phyloP scores from a whole-genome alignment of 1,140 invertebrate genomes.

The Homarus americanus region DNA sequence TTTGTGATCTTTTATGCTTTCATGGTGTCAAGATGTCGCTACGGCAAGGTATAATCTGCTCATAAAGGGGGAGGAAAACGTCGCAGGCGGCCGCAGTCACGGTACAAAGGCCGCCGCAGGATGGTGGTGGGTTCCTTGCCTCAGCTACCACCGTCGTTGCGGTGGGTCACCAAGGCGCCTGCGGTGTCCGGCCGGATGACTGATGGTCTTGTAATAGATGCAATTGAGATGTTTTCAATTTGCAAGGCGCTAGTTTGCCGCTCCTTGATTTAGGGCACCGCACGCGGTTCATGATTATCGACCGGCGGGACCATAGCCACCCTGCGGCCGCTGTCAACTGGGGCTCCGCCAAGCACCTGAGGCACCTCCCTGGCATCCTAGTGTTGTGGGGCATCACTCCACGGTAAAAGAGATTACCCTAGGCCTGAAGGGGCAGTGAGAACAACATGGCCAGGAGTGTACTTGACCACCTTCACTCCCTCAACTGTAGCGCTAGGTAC shows the following conservation, averaged over 20 bases:
- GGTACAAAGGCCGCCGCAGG: not conserved
- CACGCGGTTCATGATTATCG: not conserved
- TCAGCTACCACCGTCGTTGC: not conserved
- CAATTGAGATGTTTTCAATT: conserved; percentile 19
- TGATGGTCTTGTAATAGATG: conserved; percentile 12
- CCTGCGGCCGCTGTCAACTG: no score
- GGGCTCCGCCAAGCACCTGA: no score
- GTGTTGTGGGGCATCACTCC: no score
- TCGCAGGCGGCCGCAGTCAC: not conserved
- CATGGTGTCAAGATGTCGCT: not conserved
- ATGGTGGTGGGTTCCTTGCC: not conserved
- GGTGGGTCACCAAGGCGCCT: conserved; percentile 17
- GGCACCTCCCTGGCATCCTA: no score
- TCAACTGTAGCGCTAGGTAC: no score
- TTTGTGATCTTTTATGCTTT: not conserved
- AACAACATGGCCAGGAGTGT: no score
- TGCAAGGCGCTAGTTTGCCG: conserved; percentile 11
- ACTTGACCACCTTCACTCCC: no score
- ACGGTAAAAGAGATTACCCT: no score
- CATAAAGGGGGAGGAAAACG: not conserved
- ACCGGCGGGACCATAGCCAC: no score
- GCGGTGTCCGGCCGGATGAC: not conserved
- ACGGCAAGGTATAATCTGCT: not conserved
- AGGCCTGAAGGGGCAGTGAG: no score
- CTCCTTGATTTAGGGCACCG: conserved; percentile 7